Conservation (phyloP, 2,113 vertebrate genomes). For the Melanotaenia duboulayi region DNA sequence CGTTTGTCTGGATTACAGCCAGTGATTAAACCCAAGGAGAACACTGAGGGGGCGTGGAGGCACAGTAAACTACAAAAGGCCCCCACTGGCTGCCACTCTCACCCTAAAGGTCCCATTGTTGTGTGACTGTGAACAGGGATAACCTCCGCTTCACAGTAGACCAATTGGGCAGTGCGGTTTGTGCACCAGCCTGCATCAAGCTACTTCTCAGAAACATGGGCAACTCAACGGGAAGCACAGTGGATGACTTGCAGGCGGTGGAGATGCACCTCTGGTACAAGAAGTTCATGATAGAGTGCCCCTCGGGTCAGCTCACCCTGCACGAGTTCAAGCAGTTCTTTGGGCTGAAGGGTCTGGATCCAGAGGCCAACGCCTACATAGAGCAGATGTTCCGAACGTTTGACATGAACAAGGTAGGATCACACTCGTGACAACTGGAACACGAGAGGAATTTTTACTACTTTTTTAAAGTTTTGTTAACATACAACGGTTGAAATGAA, state of each 20-base stretch:
- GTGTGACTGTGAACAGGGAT: conserved; percentile 79
- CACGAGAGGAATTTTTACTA: too few relatives aligned
- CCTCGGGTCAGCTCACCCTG: conserved; percentile 91
- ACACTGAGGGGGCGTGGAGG: conserved; percentile 37
- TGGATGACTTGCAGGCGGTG: conserved; percentile 90
- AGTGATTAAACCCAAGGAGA: conserved; percentile 65
- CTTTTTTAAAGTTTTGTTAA: too few relatives aligned
- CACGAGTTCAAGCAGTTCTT: conserved; percentile 96
- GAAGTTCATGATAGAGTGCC: conserved; percentile 94
- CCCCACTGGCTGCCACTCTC: background rate
- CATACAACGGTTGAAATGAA: too few relatives aligned
- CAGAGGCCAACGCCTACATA: conserved; percentile 89
- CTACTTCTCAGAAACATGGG: conserved; percentile 80
- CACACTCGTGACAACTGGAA: background rate
- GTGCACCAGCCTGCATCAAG: background rate
- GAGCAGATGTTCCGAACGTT: conserved; percentile 95
- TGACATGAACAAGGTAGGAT: conserved; percentile 94
- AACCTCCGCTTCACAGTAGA: conserved; percentile 78
- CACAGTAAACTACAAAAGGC: conserved; percentile 69
- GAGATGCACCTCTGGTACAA: conserved; percentile 96
- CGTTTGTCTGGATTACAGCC: conserved; percentile 70
- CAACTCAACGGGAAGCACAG: conserved; percentile 84
- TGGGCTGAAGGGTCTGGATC: conserved; percentile 87
- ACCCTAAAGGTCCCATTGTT: conserved; percentile 54
- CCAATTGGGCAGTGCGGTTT: conserved; percentile 57